Evolutionary conservation across 2,888 invertebrate genomes (phyloP), one percentile per base, ranked within the genome.

Genomic region (Lasioglossum malachurum): DNA sequence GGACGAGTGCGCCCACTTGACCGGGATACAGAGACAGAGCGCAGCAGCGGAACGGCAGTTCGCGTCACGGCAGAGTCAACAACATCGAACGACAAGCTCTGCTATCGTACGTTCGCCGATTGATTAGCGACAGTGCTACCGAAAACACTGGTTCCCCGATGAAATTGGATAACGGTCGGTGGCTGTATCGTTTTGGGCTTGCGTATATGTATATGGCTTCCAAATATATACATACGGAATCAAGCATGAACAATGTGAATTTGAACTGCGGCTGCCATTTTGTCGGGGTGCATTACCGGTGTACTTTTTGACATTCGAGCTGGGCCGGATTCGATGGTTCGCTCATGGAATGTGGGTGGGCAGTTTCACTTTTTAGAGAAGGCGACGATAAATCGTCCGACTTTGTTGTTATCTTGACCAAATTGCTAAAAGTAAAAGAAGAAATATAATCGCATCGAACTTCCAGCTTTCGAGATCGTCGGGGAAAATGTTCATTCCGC

Each of bases 81-180:
- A 69, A 4, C 69, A 23, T 69, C 64, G 64, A 64, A 31, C 64
- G 64, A 64, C 64, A 31, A 64, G 16, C 19, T 31, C 64, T 19
- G n/a, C 31, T 16, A 64, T 69, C 27, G 23, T 38, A 38, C 38
- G 69, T 12, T 23, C 38, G 31, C 41, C 14, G 12, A 69, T 69
- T 69, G 69, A 38, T 69, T 38, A 69, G 69, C 69, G 69, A 69
- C 69, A 38, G 23, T 10, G 38, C 38, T 23, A 69, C 38, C 69
- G 69, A 69, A 69, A 69, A 69, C 23, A 38, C 69, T 69, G 69
- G 69, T 38, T 69, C 38, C 23, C 69, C 69, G 4, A 69, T 69
- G 69, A 38, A 69, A 69, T 69, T 69, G 69, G 69, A 69, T 69
- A 69, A 69, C 38, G 19, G 35, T 38, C 35, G 23, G 12, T 23